These are phyloP conservation scores for Furnarius figulus DNA, from an alignment of 2,113 vertebrate genomes.

Conservation along the genomic window DNA sequence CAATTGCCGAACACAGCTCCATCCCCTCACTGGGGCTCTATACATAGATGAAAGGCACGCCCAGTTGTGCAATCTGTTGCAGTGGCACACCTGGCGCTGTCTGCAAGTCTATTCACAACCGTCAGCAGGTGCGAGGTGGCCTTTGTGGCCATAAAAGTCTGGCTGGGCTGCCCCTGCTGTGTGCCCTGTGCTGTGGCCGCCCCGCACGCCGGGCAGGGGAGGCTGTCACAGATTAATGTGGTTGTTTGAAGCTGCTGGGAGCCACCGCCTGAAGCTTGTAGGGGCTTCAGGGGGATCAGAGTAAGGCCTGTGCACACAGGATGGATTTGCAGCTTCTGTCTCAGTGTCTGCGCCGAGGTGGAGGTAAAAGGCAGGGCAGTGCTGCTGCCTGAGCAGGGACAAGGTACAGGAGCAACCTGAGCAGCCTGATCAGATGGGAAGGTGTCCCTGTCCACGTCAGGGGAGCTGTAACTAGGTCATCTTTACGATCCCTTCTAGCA, in stretches of 20 bases:
- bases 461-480: background rate
- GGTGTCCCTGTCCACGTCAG: background rate
- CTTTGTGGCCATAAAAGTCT: slow-evolving; percentile 54
- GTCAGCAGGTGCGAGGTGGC: slow-evolving; percentile 53
- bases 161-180: background rate
- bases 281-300: background rate
- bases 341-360: fast-evolving
- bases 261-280: background rate
- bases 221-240: background rate
- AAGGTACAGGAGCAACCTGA: fast-evolving
- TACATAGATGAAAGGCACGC: slow-evolving; percentile 54
- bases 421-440: background rate
- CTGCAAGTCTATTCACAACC: slow-evolving; percentile 51
- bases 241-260: background rate
- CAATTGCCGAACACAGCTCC: background rate
- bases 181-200: background rate
- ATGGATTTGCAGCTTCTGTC: background rate
- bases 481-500: background rate
- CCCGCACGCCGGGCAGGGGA: background rate
- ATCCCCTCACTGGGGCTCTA: slow-evolving; percentile 9
- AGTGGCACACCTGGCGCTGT: slow-evolving; percentile 63
- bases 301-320: background rate
- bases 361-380: background rate
- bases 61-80: slow-evolving; percentile 50
- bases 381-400: background rate